Evolutionary conservation across 2,113 vertebrate species (phyloP).

Genomic region (Ptychochromis oligacanthus): DNA sequence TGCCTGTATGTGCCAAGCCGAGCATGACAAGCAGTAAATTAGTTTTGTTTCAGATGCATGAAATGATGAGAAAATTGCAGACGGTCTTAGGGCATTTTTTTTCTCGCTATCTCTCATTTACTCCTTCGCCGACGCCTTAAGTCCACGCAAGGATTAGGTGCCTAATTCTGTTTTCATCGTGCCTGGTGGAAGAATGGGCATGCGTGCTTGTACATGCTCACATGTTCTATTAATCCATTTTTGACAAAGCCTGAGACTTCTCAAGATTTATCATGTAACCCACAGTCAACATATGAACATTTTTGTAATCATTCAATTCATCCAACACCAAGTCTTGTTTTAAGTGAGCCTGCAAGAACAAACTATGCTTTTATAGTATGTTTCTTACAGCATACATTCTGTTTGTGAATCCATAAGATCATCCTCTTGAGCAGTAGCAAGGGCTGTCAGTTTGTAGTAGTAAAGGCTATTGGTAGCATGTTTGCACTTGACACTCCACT

Average conservation of each 20-base stretch:
- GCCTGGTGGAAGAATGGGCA: slow-evolving; percentile 43
- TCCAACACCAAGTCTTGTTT: not conserved
- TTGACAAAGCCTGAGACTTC: slow-evolving; percentile 30
- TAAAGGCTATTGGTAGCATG: not conserved
- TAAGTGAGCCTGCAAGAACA: not conserved
- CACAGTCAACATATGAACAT: slow-evolving; percentile 6
- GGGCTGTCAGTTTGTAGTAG: not conserved
- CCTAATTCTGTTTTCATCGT: slow-evolving; percentile 67
- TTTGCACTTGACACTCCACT: not conserved
- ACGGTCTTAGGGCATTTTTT: slow-evolving; percentile 41
- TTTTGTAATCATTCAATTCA: not conserved
- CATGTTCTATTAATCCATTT: slow-evolving; percentile 48
- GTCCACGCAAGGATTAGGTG: slow-evolving; percentile 60
- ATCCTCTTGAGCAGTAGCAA: not conserved
- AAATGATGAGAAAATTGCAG: slow-evolving; percentile 77
- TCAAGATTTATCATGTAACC: slow-evolving; percentile 20
- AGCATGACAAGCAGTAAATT: slow-evolving; percentile 78
- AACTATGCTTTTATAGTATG: not conserved
- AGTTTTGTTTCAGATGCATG: slow-evolving; percentile 80
- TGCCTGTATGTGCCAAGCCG: slow-evolving; percentile 71
- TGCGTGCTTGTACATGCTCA: slow-evolving; percentile 52
- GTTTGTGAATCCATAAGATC: not conserved
- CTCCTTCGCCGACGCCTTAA: slow-evolving; percentile 43
- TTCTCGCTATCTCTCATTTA: slow-evolving; percentile 46
- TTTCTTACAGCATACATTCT: not conserved